Conservation (phyloP, 37 sponge, comb jelly and placozoan species). For the Bolinopsis microptera region DNA sequence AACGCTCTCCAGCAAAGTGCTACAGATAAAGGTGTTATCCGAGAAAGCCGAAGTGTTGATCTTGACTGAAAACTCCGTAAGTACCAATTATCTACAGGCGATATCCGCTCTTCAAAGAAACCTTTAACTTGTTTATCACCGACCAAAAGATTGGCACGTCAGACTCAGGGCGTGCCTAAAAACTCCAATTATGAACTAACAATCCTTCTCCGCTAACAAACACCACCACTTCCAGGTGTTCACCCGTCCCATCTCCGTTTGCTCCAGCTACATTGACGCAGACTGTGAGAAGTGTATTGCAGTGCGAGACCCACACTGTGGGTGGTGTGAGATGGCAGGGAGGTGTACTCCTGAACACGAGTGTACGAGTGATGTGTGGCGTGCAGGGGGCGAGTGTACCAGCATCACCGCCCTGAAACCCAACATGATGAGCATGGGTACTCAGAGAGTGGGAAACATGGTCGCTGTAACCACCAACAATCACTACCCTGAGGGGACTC, state of each 20-base stretch:
- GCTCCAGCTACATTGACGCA: not conserved
- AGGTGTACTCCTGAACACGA: not conserved
- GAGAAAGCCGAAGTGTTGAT: not conserved
- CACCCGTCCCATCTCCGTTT: slow-evolving; percentile 8
- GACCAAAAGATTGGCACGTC: not conserved
- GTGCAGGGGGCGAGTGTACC: slow-evolving; percentile 18
- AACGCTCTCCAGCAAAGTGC: not conserved
- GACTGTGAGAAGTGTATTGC: not conserved
- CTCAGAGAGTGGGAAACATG: not conserved
- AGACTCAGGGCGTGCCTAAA: not conserved
- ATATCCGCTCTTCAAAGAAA: not conserved
- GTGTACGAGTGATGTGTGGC: slow-evolving; percentile 2
- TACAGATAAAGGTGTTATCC: not conserved
- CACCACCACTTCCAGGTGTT: slow-evolving; percentile 3
- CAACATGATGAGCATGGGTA: not conserved
- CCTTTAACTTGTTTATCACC: not conserved
- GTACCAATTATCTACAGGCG: not conserved
- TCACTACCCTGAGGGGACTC: not conserved
- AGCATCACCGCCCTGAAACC: not conserved
- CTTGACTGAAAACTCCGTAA: slow-evolving; percentile 33
- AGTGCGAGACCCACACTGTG: slow-evolving; percentile 7
- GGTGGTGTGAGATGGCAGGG: slow-evolving; percentile 41
- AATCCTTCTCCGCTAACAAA: not conserved
- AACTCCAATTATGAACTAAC: not conserved
- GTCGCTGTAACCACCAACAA: not conserved